Evolutionary conservation across 1,140 invertebrate species (phyloP), one percentile per base, ranked within the genome.

Genomic region (Cyrtorhinus lividipennis): DNA sequence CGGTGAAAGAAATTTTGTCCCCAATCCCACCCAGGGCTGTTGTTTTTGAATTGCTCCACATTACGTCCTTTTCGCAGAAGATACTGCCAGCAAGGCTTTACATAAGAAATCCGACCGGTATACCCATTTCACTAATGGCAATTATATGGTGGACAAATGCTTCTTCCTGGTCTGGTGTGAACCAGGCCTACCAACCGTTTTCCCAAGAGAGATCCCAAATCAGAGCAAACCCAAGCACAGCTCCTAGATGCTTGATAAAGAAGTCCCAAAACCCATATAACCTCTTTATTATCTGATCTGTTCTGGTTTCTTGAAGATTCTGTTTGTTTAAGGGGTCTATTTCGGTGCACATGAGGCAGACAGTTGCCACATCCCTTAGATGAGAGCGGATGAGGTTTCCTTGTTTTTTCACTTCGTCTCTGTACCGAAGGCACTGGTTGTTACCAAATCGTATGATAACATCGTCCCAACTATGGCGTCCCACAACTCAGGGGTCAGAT

Each of bases 81-180:
- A 38, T 38, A 38, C 5, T 38, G 30, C 30, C 5, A 5, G 5
- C 5, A 38, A 38, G 48, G 20, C 48, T 20, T 53, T 22, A 53
- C 48, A 20, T 53, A 10, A 53, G 10, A 53, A 53, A 53, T 53
- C 48, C 48, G 48, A 53, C 48, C 48, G 48, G 48, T 53, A 53
- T 10, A 12, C 48, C 48, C 48, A 53, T 22, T 53, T 53, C 48
- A 20, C 48, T 53, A 53, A 53, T 20, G 48, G 48, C 48, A 53
- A 53, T 53, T 53, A 53, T 53, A 53, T 53, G 48, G 48, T 53
- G 10, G 48, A 53, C 48, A 53, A 53, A 53, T 20, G 48, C 48
- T 15, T 53, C 48, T 53, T 53, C 48, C 48, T 53, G 10, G 48
- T 53, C 48, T 53, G 48, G 48, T 53, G 48, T 53, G 48, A 53